A percentile compares a stretch with the other conserved stretches of the same genome.
Evolutionary conservation across 2,113 vertebrate genomes (phyloP).

Genomic region (Oriolus oriolus): DNA sequence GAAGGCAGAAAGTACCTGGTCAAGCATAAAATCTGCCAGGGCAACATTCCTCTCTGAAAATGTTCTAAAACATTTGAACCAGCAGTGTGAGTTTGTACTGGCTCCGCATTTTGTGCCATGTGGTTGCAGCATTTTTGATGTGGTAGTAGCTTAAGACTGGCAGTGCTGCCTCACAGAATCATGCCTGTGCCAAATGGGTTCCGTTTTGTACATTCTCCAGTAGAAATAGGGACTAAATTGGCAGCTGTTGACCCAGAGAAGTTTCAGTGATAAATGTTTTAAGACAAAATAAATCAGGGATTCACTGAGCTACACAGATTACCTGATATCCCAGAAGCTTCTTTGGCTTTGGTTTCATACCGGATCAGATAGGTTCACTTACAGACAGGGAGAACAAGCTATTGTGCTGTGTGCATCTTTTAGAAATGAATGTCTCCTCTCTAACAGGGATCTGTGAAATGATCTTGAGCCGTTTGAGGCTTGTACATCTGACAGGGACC

Average conservation of each 20-base stretch:
- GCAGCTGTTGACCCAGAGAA: not conserved
- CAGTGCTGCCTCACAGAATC: not conserved
- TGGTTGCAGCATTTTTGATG: not conserved
- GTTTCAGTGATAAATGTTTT: not conserved
- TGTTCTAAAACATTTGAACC: not conserved
- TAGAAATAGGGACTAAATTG: not conserved
- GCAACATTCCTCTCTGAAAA: not conserved
- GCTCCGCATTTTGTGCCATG: not conserved
- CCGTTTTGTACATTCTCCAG: not conserved
- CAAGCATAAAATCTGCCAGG: conserved; percentile 10
- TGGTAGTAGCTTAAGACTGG: not conserved
- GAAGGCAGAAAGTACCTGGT: conserved; percentile 28
- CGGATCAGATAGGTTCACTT: not conserved
- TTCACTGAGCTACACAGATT: not conserved
- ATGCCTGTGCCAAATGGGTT: not conserved
- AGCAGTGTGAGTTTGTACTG: not conserved
- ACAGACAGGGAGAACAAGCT: not conserved
- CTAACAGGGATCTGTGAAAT: not conserved
- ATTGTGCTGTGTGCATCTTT: not conserved
- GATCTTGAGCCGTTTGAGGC: not conserved
- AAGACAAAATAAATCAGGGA: not conserved
- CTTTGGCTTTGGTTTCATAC: not conserved
- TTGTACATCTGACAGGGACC: not conserved
- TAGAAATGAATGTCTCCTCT: not conserved
- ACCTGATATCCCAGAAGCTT: not conserved